phyloP scores from a whole-genome alignment of 2,888 invertebrate species.

The Baccha elongata region DNA sequence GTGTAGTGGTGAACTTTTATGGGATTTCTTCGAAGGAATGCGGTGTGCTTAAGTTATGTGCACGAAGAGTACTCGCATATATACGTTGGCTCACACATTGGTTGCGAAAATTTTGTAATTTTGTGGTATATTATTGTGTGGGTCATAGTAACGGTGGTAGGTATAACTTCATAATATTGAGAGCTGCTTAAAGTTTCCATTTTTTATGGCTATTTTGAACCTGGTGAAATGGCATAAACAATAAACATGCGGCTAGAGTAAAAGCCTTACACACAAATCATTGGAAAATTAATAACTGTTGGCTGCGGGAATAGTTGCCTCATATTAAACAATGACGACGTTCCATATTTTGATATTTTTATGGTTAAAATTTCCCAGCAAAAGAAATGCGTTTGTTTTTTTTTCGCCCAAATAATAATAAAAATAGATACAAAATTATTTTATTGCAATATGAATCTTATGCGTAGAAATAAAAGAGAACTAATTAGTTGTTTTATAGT shows the following conservation, averaged over 20 bases:
- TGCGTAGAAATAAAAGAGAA: too few species aligned
- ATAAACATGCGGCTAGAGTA: conserved; percentile 16
- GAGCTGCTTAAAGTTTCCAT: conserved; percentile 48
- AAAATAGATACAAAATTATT: too few species aligned
- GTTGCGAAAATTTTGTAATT: conserved; percentile 48
- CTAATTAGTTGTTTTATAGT: too few species aligned
- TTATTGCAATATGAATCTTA: too few species aligned
- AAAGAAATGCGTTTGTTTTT: too few species aligned
- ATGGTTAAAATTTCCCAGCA: too few species aligned
- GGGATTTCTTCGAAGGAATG: conserved; percentile 72
- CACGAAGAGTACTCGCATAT: conserved; percentile 27
- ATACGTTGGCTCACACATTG: conserved; percentile 7
- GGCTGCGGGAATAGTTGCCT: background rate
- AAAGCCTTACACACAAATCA: conserved; percentile 18
- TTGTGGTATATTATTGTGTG: conserved; percentile 60
- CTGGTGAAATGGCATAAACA: conserved; percentile 23
- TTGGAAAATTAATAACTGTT: conserved; percentile 39
- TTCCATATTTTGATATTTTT: background rate
- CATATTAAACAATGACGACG: background rate
- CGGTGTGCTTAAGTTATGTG: conserved; percentile 65
- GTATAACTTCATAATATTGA: conserved; percentile 4
- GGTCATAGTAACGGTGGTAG: conserved; percentile 66
- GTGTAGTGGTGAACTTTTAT: conserved; percentile 65
- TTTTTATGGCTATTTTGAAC: conserved; percentile 44
- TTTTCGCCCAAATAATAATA: too few species aligned